phyloP scores from a whole-genome alignment of 2,113 vertebrate species.

The Arvicanthis niloticus region DNA sequence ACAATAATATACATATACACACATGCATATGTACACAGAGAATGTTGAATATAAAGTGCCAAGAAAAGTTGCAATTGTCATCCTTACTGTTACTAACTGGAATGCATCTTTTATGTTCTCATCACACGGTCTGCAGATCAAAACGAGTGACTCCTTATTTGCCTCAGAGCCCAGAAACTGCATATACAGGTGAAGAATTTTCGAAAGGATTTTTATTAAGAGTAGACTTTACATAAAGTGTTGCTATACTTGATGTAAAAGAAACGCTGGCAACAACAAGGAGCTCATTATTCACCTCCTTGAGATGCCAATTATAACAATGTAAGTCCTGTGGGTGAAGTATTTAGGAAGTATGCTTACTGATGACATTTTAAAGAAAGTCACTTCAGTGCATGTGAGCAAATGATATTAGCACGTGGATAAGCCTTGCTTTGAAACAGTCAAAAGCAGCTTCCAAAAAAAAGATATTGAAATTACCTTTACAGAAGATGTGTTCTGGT shows the following conservation, averaged over 20 bases:
- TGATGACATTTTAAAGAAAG: slow-evolving; percentile 57
- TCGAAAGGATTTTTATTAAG: slow-evolving; percentile 39
- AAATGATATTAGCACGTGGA: slow-evolving; percentile 53
- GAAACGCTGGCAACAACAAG: slow-evolving; percentile 33
- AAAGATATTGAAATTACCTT: slow-evolving; percentile 53
- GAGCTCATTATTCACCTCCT: slow-evolving; percentile 43
- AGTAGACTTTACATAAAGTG: slow-evolving; percentile 11
- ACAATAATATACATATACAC: too few species aligned
- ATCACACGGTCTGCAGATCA: background rate
- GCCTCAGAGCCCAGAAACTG: slow-evolving; percentile 39
- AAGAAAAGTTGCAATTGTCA: background rate
- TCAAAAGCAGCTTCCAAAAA: slow-evolving; percentile 35
- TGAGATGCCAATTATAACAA: slow-evolving; percentile 55
- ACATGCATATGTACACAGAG: background rate
- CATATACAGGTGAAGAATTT: background rate
- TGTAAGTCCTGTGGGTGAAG: background rate
- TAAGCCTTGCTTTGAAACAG: slow-evolving; percentile 46
- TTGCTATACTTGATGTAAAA: slow-evolving; percentile 24
- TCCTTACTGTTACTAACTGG: background rate
- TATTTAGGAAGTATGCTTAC: slow-evolving; percentile 50
- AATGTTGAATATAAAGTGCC: background rate
- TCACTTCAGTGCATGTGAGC: slow-evolving; percentile 8
- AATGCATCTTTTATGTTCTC: background rate
- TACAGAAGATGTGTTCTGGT: background rate
- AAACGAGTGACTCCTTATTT: background rate